phyloP scores from a whole-genome alignment of 2,113 vertebrate species.

The Rutilus rutilus region DNA sequence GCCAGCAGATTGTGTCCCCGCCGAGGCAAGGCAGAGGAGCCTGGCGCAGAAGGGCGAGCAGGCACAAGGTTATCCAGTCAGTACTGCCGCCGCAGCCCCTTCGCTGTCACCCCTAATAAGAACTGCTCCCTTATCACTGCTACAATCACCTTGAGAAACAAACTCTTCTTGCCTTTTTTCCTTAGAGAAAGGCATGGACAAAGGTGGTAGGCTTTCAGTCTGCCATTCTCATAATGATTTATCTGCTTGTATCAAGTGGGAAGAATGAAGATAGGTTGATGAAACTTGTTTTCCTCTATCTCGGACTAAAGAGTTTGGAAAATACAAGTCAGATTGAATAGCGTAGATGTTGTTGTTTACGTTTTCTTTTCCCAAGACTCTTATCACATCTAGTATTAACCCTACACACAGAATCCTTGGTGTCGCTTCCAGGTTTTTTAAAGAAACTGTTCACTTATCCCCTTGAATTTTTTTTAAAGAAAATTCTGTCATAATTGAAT shows the following conservation, averaged over 20 bases:
- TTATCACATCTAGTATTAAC: background rate
- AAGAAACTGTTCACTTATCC: background rate
- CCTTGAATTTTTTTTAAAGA: no score
- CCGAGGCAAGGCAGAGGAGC: slow-evolving; percentile 67
- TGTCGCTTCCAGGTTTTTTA: background rate
- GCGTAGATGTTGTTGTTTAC: background rate
- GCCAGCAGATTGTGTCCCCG: slow-evolving; percentile 75
- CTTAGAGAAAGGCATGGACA: background rate
- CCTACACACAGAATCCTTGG: background rate
- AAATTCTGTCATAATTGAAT: background rate
- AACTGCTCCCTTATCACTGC: slow-evolving; percentile 76
- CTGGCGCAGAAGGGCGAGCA: slow-evolving; percentile 43
- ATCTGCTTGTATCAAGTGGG: slow-evolving; percentile 21
- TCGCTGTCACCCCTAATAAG: slow-evolving; percentile 79
- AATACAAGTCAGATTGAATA: slow-evolving; percentile 26
- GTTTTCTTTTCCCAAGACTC: background rate
- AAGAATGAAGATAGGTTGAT: slow-evolving; percentile 22
- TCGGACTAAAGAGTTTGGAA: slow-evolving; percentile 6
- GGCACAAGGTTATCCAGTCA: slow-evolving; percentile 77
- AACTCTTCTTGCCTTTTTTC: slow-evolving; percentile 68
- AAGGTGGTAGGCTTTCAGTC: background rate
- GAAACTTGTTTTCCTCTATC: slow-evolving; percentile 31
- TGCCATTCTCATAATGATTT: slow-evolving; percentile 32
- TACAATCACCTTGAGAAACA: slow-evolving; percentile 81
- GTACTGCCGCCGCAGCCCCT: slow-evolving; percentile 71